phyloP scores from a whole-genome alignment of 2,888 invertebrate genomes.

The Leptura quadrifasciata region DNA sequence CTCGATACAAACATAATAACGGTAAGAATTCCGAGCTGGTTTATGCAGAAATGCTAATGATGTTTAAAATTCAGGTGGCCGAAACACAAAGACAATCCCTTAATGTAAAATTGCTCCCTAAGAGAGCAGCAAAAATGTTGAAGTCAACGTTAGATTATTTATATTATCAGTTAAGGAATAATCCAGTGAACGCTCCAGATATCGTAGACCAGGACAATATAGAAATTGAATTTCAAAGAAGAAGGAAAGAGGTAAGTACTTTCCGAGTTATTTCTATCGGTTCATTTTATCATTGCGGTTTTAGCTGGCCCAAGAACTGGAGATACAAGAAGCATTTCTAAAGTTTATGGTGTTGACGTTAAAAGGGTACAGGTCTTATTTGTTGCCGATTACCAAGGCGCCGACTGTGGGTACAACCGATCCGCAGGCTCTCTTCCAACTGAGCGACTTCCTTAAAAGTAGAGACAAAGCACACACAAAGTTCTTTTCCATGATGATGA shows the following conservation, averaged over 20 bases:
- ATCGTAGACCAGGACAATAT: slow-evolving; percentile 71
- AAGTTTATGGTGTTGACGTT: slow-evolving; percentile 95
- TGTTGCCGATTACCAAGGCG: slow-evolving; percentile 94
- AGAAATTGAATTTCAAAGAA: slow-evolving; percentile 88
- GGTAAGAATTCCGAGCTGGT: slow-evolving; percentile 73
- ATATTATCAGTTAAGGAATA: slow-evolving; percentile 78
- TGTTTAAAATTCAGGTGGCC: slow-evolving; percentile 78
- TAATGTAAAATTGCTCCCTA: slow-evolving; percentile 87
- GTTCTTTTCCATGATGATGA: slow-evolving; percentile 92
- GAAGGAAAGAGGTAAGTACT: slow-evolving; percentile 83
- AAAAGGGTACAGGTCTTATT: slow-evolving; percentile 90
- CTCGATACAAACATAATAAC: slow-evolving; percentile 98
- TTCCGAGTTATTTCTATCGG: slow-evolving; percentile 24
- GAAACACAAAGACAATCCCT: slow-evolving; percentile 88
- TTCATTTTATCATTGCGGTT: slow-evolving; percentile 52
- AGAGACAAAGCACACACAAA: slow-evolving; percentile 92
- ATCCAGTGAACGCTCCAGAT: slow-evolving; percentile 52
- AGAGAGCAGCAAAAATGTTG: slow-evolving; percentile 89
- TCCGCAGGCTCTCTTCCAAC: slow-evolving; percentile 94
- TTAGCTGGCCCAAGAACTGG: slow-evolving; percentile 90
- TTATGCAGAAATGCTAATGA: not conserved
- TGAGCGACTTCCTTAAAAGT: slow-evolving; percentile 91
- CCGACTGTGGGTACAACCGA: slow-evolving; percentile 97
- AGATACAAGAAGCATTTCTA: slow-evolving; percentile 98
- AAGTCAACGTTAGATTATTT: slow-evolving; percentile 86